A percentile compares a stretch with the other conserved stretches of the same genome.
Conservation (phyloP, 2,113 vertebrate genomes). For the Brienomyrus brachyistius region DNA sequence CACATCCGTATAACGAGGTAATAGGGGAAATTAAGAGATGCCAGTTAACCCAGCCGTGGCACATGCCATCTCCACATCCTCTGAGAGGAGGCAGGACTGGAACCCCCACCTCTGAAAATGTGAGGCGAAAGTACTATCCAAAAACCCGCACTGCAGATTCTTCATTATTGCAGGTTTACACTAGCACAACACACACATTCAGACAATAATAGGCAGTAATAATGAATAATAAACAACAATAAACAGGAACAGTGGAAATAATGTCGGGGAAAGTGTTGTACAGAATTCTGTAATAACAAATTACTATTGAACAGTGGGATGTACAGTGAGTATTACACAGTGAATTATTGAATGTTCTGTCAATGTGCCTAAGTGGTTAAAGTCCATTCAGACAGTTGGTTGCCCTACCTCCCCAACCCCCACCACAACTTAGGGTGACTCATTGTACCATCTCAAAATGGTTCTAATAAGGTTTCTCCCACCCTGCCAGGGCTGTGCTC, state of each 20-base stretch:
- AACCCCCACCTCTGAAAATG: neutral
- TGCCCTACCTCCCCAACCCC: neutral
- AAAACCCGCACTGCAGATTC: too few species aligned
- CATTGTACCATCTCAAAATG: neutral
- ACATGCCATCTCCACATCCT: neutral
- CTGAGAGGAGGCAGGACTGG: neutral
- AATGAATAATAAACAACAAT: neutral
- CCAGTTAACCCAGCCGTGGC: too few species aligned
- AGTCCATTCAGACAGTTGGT: neutral
- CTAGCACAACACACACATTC: neutral
- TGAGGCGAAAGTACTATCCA: neutral
- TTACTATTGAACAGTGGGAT: neutral
- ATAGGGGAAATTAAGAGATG: too few species aligned
- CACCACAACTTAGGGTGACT: neutral
- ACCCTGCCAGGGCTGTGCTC: neutral
- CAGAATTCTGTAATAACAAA: neutral
- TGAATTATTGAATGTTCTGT: neutral
- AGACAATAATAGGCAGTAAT: neutral
- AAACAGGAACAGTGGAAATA: neutral
- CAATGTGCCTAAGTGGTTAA: neutral
- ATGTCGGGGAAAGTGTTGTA: neutral
- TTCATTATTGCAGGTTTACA: neutral
- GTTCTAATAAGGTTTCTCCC: neutral
- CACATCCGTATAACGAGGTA: too few species aligned
- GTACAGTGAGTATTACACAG: neutral